These are phyloP conservation scores for Ahaetulla prasina DNA, from an alignment of 2,113 vertebrate species.

Conservation along the genomic window DNA sequence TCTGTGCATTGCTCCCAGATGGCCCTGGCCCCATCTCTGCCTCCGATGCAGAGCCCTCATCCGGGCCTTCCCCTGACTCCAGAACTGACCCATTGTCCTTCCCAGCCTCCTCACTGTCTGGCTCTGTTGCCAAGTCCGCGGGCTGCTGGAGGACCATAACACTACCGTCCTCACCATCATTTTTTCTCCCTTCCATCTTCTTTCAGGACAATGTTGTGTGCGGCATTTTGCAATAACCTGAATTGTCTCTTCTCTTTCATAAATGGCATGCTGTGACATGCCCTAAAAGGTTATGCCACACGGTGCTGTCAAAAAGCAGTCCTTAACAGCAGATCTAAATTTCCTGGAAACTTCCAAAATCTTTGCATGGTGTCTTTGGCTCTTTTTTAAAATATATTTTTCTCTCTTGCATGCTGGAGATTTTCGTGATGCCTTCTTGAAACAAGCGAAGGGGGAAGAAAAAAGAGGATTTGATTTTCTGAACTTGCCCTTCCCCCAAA, in stretches of 20 bases:
- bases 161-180: background rate
- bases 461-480: background rate
- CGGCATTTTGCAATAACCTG: background rate
- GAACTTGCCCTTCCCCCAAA: no score
- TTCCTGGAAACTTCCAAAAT: background rate
- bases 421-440: background rate
- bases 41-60: no score
- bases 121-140: no score
- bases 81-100: no score
- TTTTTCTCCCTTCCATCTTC: background rate
- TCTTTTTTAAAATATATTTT: background rate
- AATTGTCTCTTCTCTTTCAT: background rate
- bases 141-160: no score
- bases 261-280: background rate
- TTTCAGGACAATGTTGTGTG: background rate
- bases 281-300: no score
- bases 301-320: background rate
- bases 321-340: background rate
- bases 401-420: background rate
- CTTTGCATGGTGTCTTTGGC: background rate
- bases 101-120: no score
- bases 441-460: background rate
- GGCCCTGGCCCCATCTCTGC: no score
- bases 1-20: no score
- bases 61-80: no score